These are phyloP conservation scores for Scophthalmus maximus DNA, from an alignment of 2,113 vertebrate genomes.

Conservation along the genomic window DNA sequence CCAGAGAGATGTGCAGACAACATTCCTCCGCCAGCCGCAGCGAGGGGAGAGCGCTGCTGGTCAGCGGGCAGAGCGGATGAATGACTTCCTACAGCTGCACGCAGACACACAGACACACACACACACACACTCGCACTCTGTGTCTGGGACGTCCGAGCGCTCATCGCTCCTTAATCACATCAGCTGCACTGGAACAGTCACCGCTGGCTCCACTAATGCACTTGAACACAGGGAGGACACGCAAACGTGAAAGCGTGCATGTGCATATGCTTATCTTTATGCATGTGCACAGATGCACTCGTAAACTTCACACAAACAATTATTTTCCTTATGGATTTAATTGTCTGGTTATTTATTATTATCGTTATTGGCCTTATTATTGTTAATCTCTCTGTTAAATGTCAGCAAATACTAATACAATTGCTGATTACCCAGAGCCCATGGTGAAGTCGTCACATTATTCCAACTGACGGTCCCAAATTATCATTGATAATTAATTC, in stretches of 20 bases:
- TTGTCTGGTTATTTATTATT: no score
- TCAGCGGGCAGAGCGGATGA: conserved; percentile 69
- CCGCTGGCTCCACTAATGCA: conserved; percentile 26
- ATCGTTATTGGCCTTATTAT: background rate
- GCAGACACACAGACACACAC: conserved; percentile 31
- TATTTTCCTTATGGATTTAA: no score
- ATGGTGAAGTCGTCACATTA: no score
- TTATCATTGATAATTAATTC: background rate
- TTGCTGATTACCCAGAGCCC: background rate
- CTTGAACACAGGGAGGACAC: background rate
- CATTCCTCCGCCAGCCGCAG: conserved; percentile 57
- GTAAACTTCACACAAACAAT: no score
- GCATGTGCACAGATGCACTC: conserved; percentile 3
- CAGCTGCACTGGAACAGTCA: conserved; percentile 26
- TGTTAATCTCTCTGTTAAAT: conserved; percentile 8
- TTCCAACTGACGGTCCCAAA: background rate
- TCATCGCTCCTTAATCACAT: conserved; percentile 67
- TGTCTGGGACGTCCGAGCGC: conserved; percentile 43
- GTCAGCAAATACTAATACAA: background rate
- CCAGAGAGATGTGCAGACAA: conserved; percentile 70
- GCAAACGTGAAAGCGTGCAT: background rate
- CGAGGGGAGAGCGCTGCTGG: conserved; percentile 48
- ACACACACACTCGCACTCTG: conserved; percentile 26
- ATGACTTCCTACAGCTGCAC: conserved; percentile 80
- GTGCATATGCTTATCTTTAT: background rate